Conservation (phyloP, 2,113 vertebrate species). For the rabbit (Oryctolagus cuniculus) region DNA sequence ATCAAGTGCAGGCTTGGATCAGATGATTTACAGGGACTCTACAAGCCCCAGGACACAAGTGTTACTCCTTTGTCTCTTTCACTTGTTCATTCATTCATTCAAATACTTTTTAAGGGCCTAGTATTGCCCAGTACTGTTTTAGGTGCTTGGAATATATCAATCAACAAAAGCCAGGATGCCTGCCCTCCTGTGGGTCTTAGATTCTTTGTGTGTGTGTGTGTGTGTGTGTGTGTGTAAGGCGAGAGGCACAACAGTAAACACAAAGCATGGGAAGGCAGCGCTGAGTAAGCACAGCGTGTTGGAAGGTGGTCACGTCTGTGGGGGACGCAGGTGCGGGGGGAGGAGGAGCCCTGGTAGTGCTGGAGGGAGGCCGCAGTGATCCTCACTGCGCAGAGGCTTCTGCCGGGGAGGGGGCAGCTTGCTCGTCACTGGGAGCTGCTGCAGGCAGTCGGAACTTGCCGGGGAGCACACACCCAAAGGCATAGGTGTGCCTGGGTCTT, state of each 20-base stretch:
- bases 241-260: neutral
- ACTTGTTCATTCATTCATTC: neutral
- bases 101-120: neutral
- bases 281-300: neutral
- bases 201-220: neutral
- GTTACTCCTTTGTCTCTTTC: neutral
- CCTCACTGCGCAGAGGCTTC: neutral
- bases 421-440: fast-evolving
- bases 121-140: neutral
- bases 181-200: neutral
- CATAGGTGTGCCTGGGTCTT: neutral
- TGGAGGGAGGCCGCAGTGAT: neutral
- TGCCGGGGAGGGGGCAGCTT: no score
- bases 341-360: fast-evolving
- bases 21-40: neutral
- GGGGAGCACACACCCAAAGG: neutral
- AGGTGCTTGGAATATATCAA: neutral
- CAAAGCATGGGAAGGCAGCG: neutral
- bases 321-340: neutral
- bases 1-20: neutral
- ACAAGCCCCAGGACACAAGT: neutral
- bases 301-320: neutral
- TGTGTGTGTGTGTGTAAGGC: neutral
- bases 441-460: neutral
- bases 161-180: neutral